Base-by-base conservation (phyloP, 2,888 invertebrate species). In the Macrophya alboannulata region DNA sequence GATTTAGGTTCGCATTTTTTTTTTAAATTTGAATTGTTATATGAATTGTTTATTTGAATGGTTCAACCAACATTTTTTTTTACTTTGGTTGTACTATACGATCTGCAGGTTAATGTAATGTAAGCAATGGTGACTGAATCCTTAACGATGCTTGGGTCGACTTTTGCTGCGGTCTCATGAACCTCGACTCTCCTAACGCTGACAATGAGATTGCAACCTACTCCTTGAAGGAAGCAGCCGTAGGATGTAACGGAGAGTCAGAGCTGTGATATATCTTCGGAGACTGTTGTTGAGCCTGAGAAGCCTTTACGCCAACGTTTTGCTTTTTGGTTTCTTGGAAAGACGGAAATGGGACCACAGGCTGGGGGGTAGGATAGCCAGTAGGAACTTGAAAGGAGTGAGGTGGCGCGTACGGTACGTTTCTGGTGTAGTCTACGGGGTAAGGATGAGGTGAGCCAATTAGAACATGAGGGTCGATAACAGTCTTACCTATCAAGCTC, bases 381-480 rank as follows among this genome's bases (percentile, higher is more conserved):
- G 21, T 21, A 45, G 5, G 43, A 9, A 45, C 21, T 45, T 9
- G 72, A 21, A 43, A 45, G 12, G 43, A 10, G 10, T 17, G 72
- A 21, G 21, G 72, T n/a, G 43, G 72, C 2, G 10, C 45, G 45
- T 45, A 74, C 2, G 72, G 40, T 37, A 40, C 17, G 40, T 40
- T n/a, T 17, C 37, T 71, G 71, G 37, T 71, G 40, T 71, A 71
- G 15, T 71, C 71, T 71, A 17, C 71, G 15, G 71, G n/a, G 9
- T 40, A 71, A n/a, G 40, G 25, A 21, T 74, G 72, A 74, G 72
- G 45, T n/a, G 21, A 74, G 9, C 21, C 45, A 45, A n/a, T 21
- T 12, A 45, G 43, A 12, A 21, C n/a, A 9, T 45, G 45, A 0
- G 43, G 6, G 72, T 21, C 21, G 3, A 21, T 45, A 21, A 31